Base-by-base conservation (phyloP, 2,888 invertebrate species). In the Lacanobia wlatinum region DNA sequence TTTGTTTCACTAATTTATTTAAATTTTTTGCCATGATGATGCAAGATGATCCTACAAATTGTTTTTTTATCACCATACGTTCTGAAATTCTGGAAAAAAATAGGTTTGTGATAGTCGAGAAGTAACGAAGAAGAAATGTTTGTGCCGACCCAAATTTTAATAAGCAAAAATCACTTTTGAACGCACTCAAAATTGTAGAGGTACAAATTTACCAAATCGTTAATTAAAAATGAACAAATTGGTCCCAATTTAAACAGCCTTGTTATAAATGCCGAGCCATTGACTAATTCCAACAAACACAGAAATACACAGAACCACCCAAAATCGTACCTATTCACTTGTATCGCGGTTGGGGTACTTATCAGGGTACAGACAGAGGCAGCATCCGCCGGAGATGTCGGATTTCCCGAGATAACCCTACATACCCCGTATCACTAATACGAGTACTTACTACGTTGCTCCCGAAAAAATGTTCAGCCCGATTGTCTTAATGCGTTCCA, bases 381-480 rank as follows among this genome's bases (percentile, higher is more conserved):
- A 73, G 86, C 84, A 85, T 89, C 90, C 90, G 85, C 69, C 80
- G 88, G 88, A 88, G 84, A 89, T 87, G 88, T 86, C 85, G 89
- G 90, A 87, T 88, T 86, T 90, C 89, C 90, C 83, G 86, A 89
- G 90, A 90, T 90, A 90, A 87, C 83, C 87, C 84, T 73, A 70
- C 80, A 40, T 76, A 78, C 73, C 68, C 74, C 73, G 82, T 83
- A 83, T 77, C 76, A 72, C 80, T 80, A 83, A 85, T 84, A 83
- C 76, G 69, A 73, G 79, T 70, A 73, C 79, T 66, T 82, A 84
- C 67, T 67, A 64, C 43, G 52, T 8, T 38, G 34, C 59, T 55
- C 56, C 69, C 66, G 53, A 81, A 85, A 83, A 83, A 79, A 78
- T 72, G 73, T 80, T 79, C 62, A 59, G 68, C 65, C 64, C 66